Base-by-base conservation (phyloP, 1,140 invertebrate genomes). In the Drosophila grimshawi region DNA sequence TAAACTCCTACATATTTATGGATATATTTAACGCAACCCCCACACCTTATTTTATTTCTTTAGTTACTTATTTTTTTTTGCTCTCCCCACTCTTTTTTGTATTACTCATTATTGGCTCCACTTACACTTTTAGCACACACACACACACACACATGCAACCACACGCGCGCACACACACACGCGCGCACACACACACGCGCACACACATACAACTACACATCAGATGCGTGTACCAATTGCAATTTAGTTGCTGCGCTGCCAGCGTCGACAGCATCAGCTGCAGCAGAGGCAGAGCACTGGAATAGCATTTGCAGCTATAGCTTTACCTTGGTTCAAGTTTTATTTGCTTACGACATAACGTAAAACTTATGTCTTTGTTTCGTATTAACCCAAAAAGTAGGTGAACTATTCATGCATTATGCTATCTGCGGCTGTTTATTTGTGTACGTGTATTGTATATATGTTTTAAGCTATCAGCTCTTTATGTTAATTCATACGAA, bases 51-150 rank as follows among this genome's bases (percentile, higher is more conserved):
- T 73, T 68, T 53, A 2, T 1, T 61, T 49, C 19, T 11, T 5
- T 48, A 30, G 4, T 39, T 4, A 39, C 33, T n/a, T 32, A 19
- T 45, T 4, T 39, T 33, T 32, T 51, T 51, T 27, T n/a, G 49
- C 39, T 61, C 41, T 59, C n/a, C 7, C 39, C 49, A 53, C 53
- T n/a, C 19, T 67, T 49, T 39, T 39, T 48, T 11, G 41, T 27
- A 74, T 74, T 74, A 74, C 71, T 74, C 65, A 74, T 74, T 73
- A 73, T 73, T 73, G 64, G 39, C 48, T 61, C 48, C 70, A 73
- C 63, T 72, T 66, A 69, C 65, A 43, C 65, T 62, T 69, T 69
- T 69, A 30, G 41, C 64, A 49, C 33, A n/a, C 30, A 4, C 27
- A 5, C 29, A 53, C 27, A 37, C 19, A 30, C n/a, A n/a, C n/a